Conservation (phyloP, 37 sponge, comb jelly and placozoan genomes). For the Amphimedon queenslandica region DNA sequence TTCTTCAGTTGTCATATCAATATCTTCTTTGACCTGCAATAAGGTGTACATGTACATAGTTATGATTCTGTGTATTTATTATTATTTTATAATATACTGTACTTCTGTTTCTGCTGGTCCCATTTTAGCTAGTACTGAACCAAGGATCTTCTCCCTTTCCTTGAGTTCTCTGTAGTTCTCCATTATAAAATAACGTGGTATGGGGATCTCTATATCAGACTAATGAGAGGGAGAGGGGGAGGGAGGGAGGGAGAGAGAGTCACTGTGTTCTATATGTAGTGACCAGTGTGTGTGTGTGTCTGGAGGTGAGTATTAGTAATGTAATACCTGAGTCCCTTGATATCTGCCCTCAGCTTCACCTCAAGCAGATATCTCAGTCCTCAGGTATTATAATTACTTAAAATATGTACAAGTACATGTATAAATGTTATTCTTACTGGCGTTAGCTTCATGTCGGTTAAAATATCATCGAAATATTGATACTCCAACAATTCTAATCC, state of each 20-base stretch:
- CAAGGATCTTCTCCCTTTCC: conserved; percentile 90
- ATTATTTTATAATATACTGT: not conserved
- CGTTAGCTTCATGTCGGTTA: conserved; percentile 92
- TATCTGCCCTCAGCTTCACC: no score
- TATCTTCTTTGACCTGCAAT: conserved; percentile 55
- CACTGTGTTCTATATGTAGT: not conserved
- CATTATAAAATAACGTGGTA: conserved; percentile 83
- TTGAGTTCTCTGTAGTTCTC: conserved; percentile 72
- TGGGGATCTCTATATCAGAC: conserved; percentile 89
- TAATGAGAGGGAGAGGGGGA: no score
- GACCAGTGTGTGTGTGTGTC: no score
- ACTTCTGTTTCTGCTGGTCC: conserved; percentile 61
- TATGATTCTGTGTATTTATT: no score
- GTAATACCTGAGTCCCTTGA: no score
- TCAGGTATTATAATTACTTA: no score
- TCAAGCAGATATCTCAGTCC: no score
- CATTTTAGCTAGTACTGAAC: conserved; percentile 73
- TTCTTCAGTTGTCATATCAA: conserved; percentile 82
- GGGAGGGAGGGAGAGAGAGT: no score
- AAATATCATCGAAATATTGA: conserved; percentile 97
- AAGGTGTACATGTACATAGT: not conserved
- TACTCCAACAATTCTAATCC: conserved; percentile 87
- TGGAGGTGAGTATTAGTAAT: no score
- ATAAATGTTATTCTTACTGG: conserved; percentile 85
- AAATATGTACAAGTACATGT: no score